Evolutionary conservation across 2,888 invertebrate genomes (phyloP), one percentile per base, ranked within the genome.

Genomic region (Atethmia centrago): DNA sequence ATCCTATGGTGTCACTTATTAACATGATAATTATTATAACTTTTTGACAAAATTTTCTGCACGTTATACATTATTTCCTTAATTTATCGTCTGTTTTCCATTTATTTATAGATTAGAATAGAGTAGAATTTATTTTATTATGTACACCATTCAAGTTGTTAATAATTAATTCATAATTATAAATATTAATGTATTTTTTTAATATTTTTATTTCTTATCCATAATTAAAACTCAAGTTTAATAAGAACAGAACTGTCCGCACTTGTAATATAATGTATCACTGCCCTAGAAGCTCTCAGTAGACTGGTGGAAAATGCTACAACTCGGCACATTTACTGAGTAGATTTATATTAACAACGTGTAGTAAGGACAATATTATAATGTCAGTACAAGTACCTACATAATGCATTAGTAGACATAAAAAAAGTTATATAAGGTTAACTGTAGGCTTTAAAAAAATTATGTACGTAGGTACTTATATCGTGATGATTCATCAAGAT

Each of bases 201-300:
- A 64, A 19, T 31, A 36, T 36, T 64, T 49, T 51, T 5, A 3
- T 14, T 51, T 14, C 25, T 0, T 25, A 14, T 2, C 3, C 40
- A 21, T 19, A 25, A 53, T 12, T 49, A 53, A 5, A 12, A 12
- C 3, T 65, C 19, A 14, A 25, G 1, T 63, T 49, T 36, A 36
- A 3, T 55, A n/a, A n/a, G 19, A 42, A 71, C 19, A 9, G 8
- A 45, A 42, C 3, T 42, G 1, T 9, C 53, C 67, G 19, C 31
- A 49, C 56, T 71, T 40, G 19, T 2, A 49, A n/a, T 4, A 25
- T 14, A 51, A 45, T 73, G 59, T 72, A 45, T 45, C 21, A 51
- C 59, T 45, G 21, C 21, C 1, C 12, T 21, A 51, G 58, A 51
- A 19, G 49, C 42, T 59, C 45, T 45, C 49, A 9, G 14, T 28